Evolutionary conservation across 2,888 invertebrate genomes (phyloP), one percentile per base, ranked within the genome.

Genomic region (Biston stratarius): DNA sequence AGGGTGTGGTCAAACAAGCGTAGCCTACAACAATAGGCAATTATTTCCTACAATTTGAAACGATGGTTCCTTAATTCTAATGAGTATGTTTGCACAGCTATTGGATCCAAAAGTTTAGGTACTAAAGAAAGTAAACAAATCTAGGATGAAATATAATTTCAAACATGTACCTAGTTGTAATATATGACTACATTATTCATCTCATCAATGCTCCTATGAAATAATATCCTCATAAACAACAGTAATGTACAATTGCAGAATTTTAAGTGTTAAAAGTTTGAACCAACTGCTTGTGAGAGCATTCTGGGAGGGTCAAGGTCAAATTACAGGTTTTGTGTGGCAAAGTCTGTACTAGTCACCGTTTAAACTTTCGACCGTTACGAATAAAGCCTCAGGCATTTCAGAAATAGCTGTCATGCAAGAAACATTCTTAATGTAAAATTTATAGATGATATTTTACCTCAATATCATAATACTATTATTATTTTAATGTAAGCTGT

Each of bases 281-380:
- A 42, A 38, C 33, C n/a, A n/a, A 45, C 14, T 59, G 58, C 34
- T 45, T 40, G 53, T 40, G 53, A 55, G 62, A 52, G 52, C 48
- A 55, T 47, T 53, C 59, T 36, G 49, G 57, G 42, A 66, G 72
- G 74, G 70, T 72, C 74, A 75, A 72, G 75, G 74, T 66, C 65
- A 67, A 60, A 40, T 62, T 56, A 69, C 69, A 71, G 65, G 73
- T 72, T 73, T 58, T 60, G 52, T 53, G 60, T 45, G 34, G 62
- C 57, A 61, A 65, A 64, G 44, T 64, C 64, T 64, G 49, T 51
- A 56, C 67, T 38, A 63, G 55, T 63, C 62, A 59, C 48, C 40
- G 12, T 67, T 67, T 58, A 62, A 60, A 63, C 15, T 47, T 44
- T 38, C 55, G 42, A 65, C 65, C 65, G 65, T 65, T 65, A 65